Evolutionary conservation across 2,797 vertebrate species (phyloP), one percentile per base, ranked within the genome.

Genomic region (Myoxocephalus aenaeus): DNA sequence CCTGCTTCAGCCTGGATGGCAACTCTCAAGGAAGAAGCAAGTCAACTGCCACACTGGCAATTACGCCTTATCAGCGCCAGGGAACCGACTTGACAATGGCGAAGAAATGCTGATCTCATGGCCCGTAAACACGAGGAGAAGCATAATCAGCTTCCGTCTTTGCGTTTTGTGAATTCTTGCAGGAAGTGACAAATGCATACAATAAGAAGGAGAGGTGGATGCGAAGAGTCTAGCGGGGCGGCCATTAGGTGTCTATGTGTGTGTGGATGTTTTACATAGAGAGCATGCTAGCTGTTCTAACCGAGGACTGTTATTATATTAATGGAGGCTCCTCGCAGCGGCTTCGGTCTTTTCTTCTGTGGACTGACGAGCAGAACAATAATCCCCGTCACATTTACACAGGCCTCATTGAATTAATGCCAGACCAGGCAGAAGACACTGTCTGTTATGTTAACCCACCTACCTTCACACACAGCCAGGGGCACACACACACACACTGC

Each of bases 21-120:
- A 87, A 87, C 86, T 91, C 91, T 92, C 85, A 68, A 86, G 81
- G 84, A 90, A 81, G 87, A 89, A 83, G 73, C 83, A 69, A 87
- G 83, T 87, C 84, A 77, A 78, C 89, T 76, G 84, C 71, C 86
- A 79, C 71, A 48, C 80, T 85, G 82, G 86, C 92, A 94, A 93
- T 94, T 94, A 93, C 75, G 85, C 63, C 91, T 94, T 94, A 94
- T 94, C 93, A 80, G 84, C 77, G 51, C 34, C 5, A 10, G 68
- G 85, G 75, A 90, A 83, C 58, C 38, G 65, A 84, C 68, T 80
- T 80, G 82, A 92, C 90, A 93, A 93, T 89, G 78, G 77, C 65
- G 48, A 48, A 70, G 79, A 90, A 89, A 90, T 69, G 87, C 91
- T 90, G 87, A 93, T 88, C 85, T 71, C 79, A 75, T 75, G 81